Conservation (phyloP, 2,113 vertebrate species). For the Leptodactylus fuscus region DNA sequence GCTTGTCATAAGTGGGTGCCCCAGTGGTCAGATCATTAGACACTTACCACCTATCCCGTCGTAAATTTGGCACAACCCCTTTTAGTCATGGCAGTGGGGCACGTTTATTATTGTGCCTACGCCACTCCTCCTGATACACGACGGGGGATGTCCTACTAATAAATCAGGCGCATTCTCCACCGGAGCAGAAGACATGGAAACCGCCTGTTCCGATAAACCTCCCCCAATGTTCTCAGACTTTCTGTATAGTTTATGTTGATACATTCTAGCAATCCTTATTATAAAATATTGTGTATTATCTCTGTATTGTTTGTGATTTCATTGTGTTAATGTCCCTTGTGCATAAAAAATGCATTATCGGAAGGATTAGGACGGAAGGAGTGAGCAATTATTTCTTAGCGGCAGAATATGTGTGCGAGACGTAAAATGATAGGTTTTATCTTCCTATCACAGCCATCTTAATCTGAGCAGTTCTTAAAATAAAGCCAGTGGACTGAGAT, state of each 20-base stretch:
- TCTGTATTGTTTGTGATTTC: not conserved
- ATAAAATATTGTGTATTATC: not conserved
- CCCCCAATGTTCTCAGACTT: not conserved
- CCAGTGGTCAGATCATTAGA: too few species aligned
- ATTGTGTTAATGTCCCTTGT: not conserved
- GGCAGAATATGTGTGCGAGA: not conserved
- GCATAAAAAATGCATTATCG: not conserved
- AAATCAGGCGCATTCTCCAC: too few species aligned
- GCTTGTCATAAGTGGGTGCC: too few species aligned
- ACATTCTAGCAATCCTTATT: not conserved
- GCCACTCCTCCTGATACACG: too few species aligned
- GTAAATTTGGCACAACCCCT: too few species aligned
- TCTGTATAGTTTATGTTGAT: not conserved
- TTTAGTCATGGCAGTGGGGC: too few species aligned
- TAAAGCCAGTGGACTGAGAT: slow-evolving; percentile 27
- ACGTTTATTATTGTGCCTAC: too few species aligned
- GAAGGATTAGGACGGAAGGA: not conserved
- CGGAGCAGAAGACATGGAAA: too few species aligned
- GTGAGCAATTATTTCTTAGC: slow-evolving; percentile 21
- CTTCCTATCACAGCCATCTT: slow-evolving; percentile 18
- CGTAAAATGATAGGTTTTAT: slow-evolving; percentile 11
- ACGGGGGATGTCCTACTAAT: too few species aligned
- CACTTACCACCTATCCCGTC: too few species aligned
- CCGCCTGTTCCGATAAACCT: too few species aligned
- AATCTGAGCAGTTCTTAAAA: slow-evolving; percentile 23